Base-by-base conservation (phyloP, 2,888 invertebrate species). In the Oscheius onirici region DNA sequence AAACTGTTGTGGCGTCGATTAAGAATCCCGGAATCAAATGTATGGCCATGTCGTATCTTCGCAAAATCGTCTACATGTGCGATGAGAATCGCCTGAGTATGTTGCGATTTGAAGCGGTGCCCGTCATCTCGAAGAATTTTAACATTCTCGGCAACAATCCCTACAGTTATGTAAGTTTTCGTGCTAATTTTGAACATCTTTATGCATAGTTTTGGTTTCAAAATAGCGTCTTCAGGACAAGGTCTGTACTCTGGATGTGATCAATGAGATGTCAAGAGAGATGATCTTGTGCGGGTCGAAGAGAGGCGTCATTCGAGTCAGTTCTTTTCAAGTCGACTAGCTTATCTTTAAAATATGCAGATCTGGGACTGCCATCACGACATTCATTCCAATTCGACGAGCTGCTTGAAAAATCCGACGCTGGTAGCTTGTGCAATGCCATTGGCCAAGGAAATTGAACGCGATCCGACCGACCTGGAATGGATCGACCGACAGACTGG, bases 301-400 rank as follows among this genome's bases (percentile, higher is more conserved):
- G 3, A 73, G 76, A 51, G 84, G 83, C 10, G 51, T 82, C 8
- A 51, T 83, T 6, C 55, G 75, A 22, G 67, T 69, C 51, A 43
- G 57, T 13, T 1, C 15, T 34, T 34, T 34, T 34, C 0, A 34
- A 13, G 3, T 71, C 15, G n/a, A 6, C 51, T 46, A n/a, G 0
- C 11, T 54, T 69, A 15, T 69, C 13, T 61, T 57, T 78, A 8
- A 34, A 34, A 34, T 6, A 34, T 34, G 28, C 72, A 76, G 61
- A 79, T 86, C 13, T 86, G 86, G 86, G 84, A 86, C 72, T 83
- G 82, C 6, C 74, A 65, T 44, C 85, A 80, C 71, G 69, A 72
- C 54, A 71, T 77, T 10, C 84, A 83, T 71, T 78, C 78, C 10
- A 83, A 86, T 63, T 58, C 58, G 8, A 8, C 20, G 78, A 78